phyloP scores from a whole-genome alignment of 2,888 invertebrate species.

The Hipparchia sbordonii region DNA sequence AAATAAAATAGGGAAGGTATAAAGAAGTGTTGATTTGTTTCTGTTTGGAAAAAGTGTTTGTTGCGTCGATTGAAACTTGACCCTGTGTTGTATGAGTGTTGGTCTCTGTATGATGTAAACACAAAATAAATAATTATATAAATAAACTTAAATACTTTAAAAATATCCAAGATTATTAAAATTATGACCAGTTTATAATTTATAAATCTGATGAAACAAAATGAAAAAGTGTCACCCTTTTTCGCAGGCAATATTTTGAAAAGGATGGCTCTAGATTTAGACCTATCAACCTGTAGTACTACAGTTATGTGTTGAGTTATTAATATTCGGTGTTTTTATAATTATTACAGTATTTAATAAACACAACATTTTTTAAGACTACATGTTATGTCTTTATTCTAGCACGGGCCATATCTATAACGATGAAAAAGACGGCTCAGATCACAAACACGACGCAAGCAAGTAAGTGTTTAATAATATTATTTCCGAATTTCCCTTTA shows the following conservation, averaged over 20 bases:
- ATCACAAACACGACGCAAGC: conserved; percentile 81
- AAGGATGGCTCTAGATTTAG: background rate
- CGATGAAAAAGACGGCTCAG: conserved; percentile 79
- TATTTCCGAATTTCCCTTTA: background rate
- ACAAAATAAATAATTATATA: background rate
- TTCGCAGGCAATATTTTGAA: background rate
- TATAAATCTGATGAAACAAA: background rate
- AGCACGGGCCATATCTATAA: conserved; percentile 76
- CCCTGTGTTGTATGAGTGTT: conserved; percentile 55
- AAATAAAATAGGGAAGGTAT: background rate
- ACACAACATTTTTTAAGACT: background rate
- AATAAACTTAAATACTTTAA: too few species aligned
- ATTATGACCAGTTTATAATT: background rate
- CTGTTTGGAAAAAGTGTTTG: conserved; percentile 26
- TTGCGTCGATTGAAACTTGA: conserved; percentile 62
- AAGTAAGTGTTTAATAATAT: conserved; percentile 62
- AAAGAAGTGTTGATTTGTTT: conserved; percentile 3
- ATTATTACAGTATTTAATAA: background rate
- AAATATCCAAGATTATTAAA: background rate
- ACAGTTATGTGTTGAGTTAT: background rate
- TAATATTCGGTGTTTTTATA: conserved; percentile 42
- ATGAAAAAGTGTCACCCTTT: background rate
- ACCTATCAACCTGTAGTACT: background rate
- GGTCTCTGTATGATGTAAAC: conserved; percentile 43
- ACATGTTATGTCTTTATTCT: conserved; percentile 48